Evolutionary conservation across 2,888 invertebrate genomes (phyloP).

Genomic region (Scelioninae gen. 1): DNA sequence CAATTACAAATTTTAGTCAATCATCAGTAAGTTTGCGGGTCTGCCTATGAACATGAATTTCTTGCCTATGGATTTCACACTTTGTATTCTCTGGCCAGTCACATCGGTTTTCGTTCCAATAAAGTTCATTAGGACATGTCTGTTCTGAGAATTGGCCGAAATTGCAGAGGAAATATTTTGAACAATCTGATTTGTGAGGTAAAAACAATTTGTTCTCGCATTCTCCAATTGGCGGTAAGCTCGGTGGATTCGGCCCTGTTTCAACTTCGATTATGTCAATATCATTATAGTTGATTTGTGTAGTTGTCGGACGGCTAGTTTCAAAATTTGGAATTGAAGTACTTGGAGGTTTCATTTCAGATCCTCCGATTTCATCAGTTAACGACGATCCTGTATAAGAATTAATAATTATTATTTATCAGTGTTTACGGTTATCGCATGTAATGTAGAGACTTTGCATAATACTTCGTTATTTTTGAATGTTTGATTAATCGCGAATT

Average conservation of each 20-base stretch:
- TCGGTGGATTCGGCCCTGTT: constrained; percentile 71
- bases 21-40: too few relatives aligned
- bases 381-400: too few relatives aligned
- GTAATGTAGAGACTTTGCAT: too few relatives aligned
- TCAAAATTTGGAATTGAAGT: too few relatives aligned
- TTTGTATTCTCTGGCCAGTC: constrained; percentile 91
- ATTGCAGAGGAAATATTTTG: constrained; percentile 92
- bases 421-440: too few relatives aligned
- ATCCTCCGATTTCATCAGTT: too few relatives aligned
- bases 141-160: constrained; percentile 89
- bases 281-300: constrained; percentile 73
- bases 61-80: constrained; percentile 83
- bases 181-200: constrained; percentile 88
- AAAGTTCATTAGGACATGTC: constrained; percentile 89
- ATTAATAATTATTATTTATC: too few relatives aligned
- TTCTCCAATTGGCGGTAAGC: constrained; percentile 79
- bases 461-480: too few relatives aligned
- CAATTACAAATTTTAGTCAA: too few relatives aligned
- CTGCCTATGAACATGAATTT: constrained; percentile 59
- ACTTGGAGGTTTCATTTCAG: too few relatives aligned
- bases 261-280: constrained; percentile 76
- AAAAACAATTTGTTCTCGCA: constrained; percentile 87
- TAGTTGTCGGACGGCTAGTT: constrained; percentile 35
- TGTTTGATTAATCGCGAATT: too few relatives aligned
- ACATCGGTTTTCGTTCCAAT: constrained; percentile 92